A percentile compares a stretch with the other conserved stretches of the same genome.
Conservation (phyloP, 2,113 vertebrate species). For the Seriola dumerili region DNA sequence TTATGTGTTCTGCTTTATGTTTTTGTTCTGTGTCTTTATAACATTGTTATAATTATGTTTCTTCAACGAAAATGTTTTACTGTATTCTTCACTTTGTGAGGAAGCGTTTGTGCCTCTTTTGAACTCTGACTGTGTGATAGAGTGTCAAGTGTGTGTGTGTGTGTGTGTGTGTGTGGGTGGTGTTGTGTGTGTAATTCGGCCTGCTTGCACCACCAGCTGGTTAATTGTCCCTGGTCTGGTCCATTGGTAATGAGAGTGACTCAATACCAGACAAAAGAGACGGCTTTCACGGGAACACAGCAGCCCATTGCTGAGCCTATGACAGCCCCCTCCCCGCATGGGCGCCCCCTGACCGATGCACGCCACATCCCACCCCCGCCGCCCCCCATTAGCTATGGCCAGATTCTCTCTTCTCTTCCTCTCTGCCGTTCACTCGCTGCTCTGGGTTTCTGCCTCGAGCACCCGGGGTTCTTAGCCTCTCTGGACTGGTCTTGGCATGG, state of each 20-base stretch:
- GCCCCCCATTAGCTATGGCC: constrained; percentile 77
- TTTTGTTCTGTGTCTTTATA: constrained; percentile 31
- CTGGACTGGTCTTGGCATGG: constrained; percentile 76
- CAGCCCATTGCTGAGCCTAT: constrained; percentile 81
- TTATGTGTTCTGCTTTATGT: constrained; percentile 13
- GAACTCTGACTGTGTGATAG: constrained; percentile 41
- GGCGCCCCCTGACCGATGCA: constrained; percentile 81
- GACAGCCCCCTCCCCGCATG: constrained; percentile 85
- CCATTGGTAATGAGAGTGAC: constrained; percentile 87
- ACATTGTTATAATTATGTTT: constrained; percentile 38
- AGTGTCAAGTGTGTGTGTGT: constrained; percentile 40
- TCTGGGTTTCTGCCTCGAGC: constrained; percentile 60
- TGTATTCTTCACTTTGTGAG: constrained; percentile 21
- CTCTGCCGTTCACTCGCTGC: constrained; percentile 52
- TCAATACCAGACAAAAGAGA: constrained; percentile 88
- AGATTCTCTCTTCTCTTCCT: constrained; percentile 58
- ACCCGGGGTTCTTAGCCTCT: constrained; percentile 63
- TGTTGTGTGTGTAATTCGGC: constrained; percentile 79
- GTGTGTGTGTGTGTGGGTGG: constrained; percentile 46
- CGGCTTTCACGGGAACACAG: constrained; percentile 76
- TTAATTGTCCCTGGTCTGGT: constrained; percentile 88
- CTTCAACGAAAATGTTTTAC: not conserved
- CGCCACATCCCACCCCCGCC: no score
- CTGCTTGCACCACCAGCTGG: constrained; percentile 86
- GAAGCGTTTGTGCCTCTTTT: constrained; percentile 35